phyloP scores from a whole-genome alignment of 1,140 invertebrate genomes.

The Halesus radiatus region DNA sequence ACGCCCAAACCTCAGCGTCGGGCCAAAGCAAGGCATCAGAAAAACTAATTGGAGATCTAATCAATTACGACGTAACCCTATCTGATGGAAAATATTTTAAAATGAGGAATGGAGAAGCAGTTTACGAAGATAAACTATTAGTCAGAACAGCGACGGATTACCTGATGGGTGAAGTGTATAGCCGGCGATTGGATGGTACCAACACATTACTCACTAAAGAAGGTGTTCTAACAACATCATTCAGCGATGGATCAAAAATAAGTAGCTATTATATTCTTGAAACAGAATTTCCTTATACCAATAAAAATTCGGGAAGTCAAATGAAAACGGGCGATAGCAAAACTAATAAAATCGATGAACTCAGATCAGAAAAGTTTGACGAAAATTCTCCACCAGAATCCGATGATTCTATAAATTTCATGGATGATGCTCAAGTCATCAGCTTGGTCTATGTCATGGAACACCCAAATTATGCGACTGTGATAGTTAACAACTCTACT shows the following conservation, averaged over 20 bases:
- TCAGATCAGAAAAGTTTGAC: neutral
- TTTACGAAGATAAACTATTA: conserved; percentile 24
- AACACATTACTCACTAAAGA: conserved; percentile 68
- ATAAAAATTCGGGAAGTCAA: neutral
- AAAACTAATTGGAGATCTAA: neutral
- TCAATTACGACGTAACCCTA: conserved; percentile 19
- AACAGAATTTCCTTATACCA: neutral
- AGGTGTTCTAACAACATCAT: conserved; percentile 66
- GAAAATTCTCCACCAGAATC: conserved; percentile 59
- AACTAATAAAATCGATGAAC: neutral
- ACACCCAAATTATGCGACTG: conserved; percentile 70
- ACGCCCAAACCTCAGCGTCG: neutral
- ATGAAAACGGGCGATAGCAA: neutral
- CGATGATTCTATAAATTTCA: conserved; percentile 65
- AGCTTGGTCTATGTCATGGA: conserved; percentile 66
- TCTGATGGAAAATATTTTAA: conserved; percentile 6
- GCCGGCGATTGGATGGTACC: conserved; percentile 70
- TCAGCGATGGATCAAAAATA: conserved; percentile 70
- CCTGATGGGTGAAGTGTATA: conserved; percentile 69
- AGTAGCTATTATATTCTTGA: conserved; percentile 61
- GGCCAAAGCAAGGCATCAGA: neutral
- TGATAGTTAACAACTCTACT: conserved; percentile 65
- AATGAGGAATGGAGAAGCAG: conserved; percentile 8
- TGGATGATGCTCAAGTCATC: conserved; percentile 66
- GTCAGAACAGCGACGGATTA: conserved; percentile 63